phyloP scores from a whole-genome alignment of 2,797 vertebrate species.

The Neomorphus geoffroyi region DNA sequence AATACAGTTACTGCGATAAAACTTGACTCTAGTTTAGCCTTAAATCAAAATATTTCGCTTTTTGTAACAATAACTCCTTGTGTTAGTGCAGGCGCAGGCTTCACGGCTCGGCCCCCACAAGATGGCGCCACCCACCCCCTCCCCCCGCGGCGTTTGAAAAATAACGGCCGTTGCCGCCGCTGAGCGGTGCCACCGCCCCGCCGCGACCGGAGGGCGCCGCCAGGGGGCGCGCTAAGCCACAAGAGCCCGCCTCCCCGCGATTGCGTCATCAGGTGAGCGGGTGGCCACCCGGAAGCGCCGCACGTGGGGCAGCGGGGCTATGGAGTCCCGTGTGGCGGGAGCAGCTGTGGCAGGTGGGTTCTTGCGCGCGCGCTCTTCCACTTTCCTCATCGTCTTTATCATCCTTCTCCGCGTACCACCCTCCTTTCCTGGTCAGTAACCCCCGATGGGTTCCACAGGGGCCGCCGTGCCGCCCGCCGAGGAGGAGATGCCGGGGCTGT shows the following conservation, averaged over 20 bases:
- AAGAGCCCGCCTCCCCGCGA: not conserved
- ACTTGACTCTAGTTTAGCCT: too few species aligned
- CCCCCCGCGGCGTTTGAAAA: not conserved
- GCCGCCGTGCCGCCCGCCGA: not conserved
- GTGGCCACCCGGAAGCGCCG: not conserved
- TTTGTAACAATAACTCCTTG: too few species aligned
- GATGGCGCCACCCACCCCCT: not conserved
- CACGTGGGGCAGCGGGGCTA: not conserved
- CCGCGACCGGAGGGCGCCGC: not conserved
- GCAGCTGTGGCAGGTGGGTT: fast-evolving
- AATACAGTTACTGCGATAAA: too few species aligned
- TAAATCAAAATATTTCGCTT: too few species aligned
- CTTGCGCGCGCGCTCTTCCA: fast-evolving
- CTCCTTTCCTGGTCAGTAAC: not conserved
- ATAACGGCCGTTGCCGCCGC: fast-evolving
- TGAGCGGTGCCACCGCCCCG: fast-evolving
- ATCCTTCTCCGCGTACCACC: too few species aligned
- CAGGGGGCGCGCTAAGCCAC: not conserved
- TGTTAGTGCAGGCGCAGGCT: too few species aligned
- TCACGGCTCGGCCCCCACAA: not conserved
- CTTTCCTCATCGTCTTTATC: too few species aligned
- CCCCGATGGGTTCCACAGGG: not conserved
- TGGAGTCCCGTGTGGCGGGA: not conserved
- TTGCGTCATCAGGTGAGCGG: fast-evolving
- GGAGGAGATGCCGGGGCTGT: constrained; percentile 74